Conservation (phyloP, 2,888 invertebrate species). For the Drosophila fungiperda region DNA sequence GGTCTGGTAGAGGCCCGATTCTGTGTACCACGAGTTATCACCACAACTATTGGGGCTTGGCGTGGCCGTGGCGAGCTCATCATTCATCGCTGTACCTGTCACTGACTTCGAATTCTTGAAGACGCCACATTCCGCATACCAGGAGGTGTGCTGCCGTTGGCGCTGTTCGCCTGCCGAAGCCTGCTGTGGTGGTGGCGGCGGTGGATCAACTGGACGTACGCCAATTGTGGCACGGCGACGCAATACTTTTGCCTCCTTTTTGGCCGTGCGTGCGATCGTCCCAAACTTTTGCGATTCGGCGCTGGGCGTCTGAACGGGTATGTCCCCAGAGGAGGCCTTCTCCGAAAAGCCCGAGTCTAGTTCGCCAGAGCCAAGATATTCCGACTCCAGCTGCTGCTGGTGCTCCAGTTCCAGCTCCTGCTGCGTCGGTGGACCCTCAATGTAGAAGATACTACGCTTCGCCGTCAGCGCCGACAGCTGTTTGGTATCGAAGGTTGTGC, state of each 20-base stretch:
- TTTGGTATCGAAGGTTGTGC: conserved; percentile 83
- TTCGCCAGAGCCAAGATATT: conserved; percentile 85
- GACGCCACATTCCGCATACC: conserved; percentile 90
- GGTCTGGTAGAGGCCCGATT: conserved; percentile 89
- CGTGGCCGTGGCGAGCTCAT: conserved; percentile 55
- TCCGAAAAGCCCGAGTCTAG: conserved; percentile 88
- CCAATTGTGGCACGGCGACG: conserved; percentile 83
- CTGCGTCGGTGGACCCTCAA: conserved; percentile 87
- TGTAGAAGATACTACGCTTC: conserved; percentile 90
- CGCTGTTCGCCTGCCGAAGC: conserved; percentile 29
- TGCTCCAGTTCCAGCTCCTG: not conserved
- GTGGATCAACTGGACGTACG: conserved; percentile 84
- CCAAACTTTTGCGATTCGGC: conserved; percentile 72
- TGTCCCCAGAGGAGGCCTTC: conserved; percentile 76
- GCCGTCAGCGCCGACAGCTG: conserved; percentile 85
- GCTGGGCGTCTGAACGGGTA: conserved; percentile 47
- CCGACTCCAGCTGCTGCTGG: conserved; percentile 28
- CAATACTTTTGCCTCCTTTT: conserved; percentile 78
- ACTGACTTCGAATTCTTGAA: conserved; percentile 83
- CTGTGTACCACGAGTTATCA: conserved; percentile 88
- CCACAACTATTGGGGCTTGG: conserved; percentile 49
- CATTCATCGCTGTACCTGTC: conserved; percentile 5
- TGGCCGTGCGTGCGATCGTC: conserved; percentile 83
- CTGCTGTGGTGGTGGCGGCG: conserved; percentile 85
- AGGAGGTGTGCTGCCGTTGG: conserved; percentile 86